Percentiles rank a stretch among this genome's conserved stretches.
phyloP scores from a whole-genome alignment of 2,888 invertebrate genomes.

The Gisinianus flammeolus region DNA sequence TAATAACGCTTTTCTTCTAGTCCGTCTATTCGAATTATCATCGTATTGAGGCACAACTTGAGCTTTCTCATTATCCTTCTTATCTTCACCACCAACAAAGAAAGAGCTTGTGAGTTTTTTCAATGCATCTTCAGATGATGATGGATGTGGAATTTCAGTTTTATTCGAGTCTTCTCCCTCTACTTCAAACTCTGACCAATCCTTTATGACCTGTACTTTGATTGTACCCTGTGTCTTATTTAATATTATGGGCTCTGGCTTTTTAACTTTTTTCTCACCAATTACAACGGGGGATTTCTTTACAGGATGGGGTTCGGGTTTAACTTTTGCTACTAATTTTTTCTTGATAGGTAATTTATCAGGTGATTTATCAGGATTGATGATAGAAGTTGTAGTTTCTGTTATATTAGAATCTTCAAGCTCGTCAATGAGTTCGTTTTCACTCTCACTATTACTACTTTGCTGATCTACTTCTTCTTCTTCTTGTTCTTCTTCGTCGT shows the following conservation, averaged over 20 bases:
- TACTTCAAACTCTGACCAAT: slow-evolving; percentile 50
- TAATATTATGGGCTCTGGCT: neutral
- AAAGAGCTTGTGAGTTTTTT: slow-evolving; percentile 54
- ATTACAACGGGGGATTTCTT: no score
- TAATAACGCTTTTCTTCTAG: neutral
- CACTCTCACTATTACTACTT: neutral
- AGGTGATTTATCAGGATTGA: neutral
- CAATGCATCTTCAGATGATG: slow-evolving; percentile 5
- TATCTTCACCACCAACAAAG: slow-evolving; percentile 56
- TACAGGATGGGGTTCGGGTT: neutral
- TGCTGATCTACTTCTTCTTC: slow-evolving; percentile 5
- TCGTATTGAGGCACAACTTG: neutral
- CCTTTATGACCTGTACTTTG: slow-evolving; percentile 51
- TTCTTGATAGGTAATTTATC: neutral
- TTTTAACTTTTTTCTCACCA: neutral
- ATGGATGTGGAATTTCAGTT: neutral
- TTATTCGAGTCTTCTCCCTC: neutral
- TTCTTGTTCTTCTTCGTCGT: slow-evolving; percentile 3
- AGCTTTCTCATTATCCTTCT: neutral
- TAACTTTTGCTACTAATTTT: neutral
- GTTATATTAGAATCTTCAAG: no score
- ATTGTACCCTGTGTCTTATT: slow-evolving; percentile 54
- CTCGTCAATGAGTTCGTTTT: neutral
- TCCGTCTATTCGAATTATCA: neutral
- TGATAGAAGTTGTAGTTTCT: no score